A percentile compares a stretch with the other conserved stretches of the same genome.
Evolutionary conservation across 2,797 vertebrate genomes (phyloP).

Genomic region (Potorous gilbertii): DNA sequence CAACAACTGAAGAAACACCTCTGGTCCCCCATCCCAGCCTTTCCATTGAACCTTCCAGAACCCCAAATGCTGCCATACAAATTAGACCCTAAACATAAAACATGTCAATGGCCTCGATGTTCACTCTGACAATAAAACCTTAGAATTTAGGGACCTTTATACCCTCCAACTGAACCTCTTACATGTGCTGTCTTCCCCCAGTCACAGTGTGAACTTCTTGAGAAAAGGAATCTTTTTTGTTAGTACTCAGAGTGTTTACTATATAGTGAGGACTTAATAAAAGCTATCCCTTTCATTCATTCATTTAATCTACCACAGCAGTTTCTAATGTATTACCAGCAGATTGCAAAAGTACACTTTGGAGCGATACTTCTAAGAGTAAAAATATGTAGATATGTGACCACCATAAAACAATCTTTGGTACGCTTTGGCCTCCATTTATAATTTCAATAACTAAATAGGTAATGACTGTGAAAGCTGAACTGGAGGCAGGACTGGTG

Average conservation of each 20-base stretch:
- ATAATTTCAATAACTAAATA: slow-evolving; percentile 40
- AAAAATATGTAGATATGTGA: background rate
- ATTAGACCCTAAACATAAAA: background rate
- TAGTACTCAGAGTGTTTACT: background rate
- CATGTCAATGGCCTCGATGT: background rate
- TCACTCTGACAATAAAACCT: background rate
- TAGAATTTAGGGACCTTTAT: background rate
- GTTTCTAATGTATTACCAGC: background rate
- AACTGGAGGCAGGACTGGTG: no score
- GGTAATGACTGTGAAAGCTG: background rate
- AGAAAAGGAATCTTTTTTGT: background rate
- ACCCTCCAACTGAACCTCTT: background rate
- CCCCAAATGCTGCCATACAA: background rate
- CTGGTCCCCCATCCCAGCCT: background rate
- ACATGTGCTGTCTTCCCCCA: background rate
- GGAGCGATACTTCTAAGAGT: background rate
- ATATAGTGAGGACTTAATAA: background rate
- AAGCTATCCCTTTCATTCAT: background rate
- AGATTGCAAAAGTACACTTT: background rate
- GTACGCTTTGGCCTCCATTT: background rate
- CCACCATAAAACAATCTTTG: background rate
- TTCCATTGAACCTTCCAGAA: background rate
- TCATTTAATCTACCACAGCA: background rate
- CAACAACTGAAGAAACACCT: background rate
- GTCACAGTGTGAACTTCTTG: background rate